phyloP scores from a whole-genome alignment of 2,888 invertebrate genomes.

The Drosophila neutralis region DNA sequence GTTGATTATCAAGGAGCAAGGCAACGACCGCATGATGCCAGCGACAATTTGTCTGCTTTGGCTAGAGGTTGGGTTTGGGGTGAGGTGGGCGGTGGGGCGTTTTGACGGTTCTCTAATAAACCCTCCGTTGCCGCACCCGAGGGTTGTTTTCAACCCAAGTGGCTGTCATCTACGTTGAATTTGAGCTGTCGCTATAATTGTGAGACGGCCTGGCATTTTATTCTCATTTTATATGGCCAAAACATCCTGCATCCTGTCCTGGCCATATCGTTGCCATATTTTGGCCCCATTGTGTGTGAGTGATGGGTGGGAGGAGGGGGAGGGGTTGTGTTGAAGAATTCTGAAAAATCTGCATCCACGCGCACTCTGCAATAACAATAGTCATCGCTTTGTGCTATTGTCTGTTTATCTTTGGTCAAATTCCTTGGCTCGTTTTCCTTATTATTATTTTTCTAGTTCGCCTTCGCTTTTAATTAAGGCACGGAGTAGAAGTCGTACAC shows the following conservation, averaged over 20 bases:
- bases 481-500: slow-evolving; percentile 25
- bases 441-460: slow-evolving; percentile 62
- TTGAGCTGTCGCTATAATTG: slow-evolving; percentile 71
- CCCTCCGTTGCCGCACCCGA: slow-evolving; percentile 31
- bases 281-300: slow-evolving; percentile 42
- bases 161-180: slow-evolving; percentile 57
- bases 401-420: slow-evolving; percentile 76
- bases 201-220: slow-evolving; percentile 71
- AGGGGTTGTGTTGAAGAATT: slow-evolving; percentile 30
- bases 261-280: slow-evolving; percentile 63
- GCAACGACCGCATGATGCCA: slow-evolving; percentile 73
- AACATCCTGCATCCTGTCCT: slow-evolving; percentile 27
- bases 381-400: slow-evolving; percentile 63
- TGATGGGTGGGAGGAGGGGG: slow-evolving; percentile 1
- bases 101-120: slow-evolving; percentile 35
- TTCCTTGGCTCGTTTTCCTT: slow-evolving; percentile 61
- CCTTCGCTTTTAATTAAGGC: slow-evolving; percentile 72
- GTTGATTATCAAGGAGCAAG: slow-evolving; percentile 47
- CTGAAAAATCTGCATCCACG: slow-evolving; percentile 63
- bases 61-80: background rate
- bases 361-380: slow-evolving; percentile 60
- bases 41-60: slow-evolving; percentile 76
- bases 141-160: slow-evolving; percentile 47
- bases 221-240: slow-evolving; percentile 65
- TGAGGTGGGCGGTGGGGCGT: background rate